Conservation (phyloP, 2,888 invertebrate genomes). For the Macrosiphum euphorbiae region DNA sequence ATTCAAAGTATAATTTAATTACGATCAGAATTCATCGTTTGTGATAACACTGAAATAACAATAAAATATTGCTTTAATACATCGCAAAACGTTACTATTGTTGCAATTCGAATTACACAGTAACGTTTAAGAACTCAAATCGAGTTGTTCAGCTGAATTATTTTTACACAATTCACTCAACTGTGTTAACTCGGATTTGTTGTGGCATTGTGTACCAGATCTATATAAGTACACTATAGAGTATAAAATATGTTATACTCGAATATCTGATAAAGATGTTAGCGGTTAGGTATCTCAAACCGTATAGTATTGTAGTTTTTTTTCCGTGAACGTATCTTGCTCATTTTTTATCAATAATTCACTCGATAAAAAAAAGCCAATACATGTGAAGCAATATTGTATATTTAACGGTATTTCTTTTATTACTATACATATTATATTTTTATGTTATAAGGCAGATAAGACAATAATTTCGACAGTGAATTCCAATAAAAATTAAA, state of each 20-base stretch:
- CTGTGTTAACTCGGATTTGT: background rate
- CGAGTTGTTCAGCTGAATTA: background rate
- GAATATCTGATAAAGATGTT: background rate
- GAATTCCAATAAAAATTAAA: background rate
- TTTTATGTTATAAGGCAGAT: background rate
- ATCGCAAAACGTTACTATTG: background rate
- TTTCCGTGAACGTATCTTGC: background rate
- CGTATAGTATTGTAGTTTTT: background rate
- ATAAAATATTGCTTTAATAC: background rate
- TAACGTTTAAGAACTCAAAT: background rate
- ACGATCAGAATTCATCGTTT: background rate
- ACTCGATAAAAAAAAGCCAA: background rate
- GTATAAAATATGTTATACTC: background rate
- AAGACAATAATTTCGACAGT: background rate
- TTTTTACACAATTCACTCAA: background rate
- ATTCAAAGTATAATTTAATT: background rate
- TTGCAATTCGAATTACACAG: background rate
- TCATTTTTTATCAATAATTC: background rate
- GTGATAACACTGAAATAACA: background rate
- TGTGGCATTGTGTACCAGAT: background rate
- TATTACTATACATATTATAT: background rate
- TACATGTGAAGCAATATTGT: background rate
- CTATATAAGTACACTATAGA: background rate
- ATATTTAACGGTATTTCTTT: background rate
- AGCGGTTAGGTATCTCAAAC: background rate